phyloP scores from a whole-genome alignment of 1,140 invertebrate species.

The Portunus trituberculatus region DNA sequence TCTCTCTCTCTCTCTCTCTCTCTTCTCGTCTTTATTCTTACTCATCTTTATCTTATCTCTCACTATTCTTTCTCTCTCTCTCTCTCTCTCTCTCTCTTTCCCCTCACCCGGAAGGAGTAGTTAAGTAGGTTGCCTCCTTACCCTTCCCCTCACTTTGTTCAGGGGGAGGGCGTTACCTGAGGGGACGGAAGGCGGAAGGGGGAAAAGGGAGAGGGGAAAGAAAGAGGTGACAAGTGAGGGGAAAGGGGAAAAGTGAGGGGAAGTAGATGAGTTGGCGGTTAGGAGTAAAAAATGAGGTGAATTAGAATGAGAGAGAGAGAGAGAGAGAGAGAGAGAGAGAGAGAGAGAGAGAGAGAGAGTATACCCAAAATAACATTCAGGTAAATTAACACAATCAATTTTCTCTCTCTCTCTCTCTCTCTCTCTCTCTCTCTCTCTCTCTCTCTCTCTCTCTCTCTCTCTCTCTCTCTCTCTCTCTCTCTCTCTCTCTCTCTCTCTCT shows the following conservation, averaged over 20 bases:
- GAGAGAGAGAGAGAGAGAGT: not conserved
- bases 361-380: not conserved
- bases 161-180: not conserved
- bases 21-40: not conserved
- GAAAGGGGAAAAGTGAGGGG: not conserved
- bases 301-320: not conserved
- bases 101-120: not conserved
- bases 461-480: not conserved
- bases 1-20: constrained; percentile 26
- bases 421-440: not conserved
- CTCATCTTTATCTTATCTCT: not conserved
- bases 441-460: not conserved
- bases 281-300: not conserved
- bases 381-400: not conserved
- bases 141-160: not conserved
- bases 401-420: not conserved
- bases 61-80: not conserved
- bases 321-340: not conserved
- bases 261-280: not conserved
- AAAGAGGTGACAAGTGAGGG: not conserved
- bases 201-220: not conserved
- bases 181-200: not conserved
- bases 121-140: not conserved
- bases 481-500: no score
- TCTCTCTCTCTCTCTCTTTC: not conserved